Percentiles rank a stretch among this genome's conserved stretches.
Evolutionary conservation across 2,888 invertebrate species (phyloP).

Genomic region (Platycnemis pennipes): DNA sequence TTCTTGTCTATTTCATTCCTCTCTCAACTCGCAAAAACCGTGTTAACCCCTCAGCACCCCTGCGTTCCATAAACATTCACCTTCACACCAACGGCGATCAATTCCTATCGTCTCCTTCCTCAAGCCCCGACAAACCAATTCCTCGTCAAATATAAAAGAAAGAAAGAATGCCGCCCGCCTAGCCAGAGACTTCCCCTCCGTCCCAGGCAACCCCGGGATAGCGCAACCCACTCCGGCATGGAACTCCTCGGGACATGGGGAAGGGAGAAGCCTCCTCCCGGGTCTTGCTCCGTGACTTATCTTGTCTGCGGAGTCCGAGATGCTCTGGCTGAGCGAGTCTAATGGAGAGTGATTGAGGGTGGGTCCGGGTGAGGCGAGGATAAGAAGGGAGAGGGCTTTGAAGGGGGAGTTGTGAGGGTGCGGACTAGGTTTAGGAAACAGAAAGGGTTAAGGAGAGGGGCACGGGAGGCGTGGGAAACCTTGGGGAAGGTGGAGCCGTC

Average conservation of each 20-base stretch:
- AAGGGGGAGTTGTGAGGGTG: neutral
- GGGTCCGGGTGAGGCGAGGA: neutral
- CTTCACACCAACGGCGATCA: neutral
- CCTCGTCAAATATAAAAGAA: neutral
- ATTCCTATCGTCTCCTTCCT: neutral
- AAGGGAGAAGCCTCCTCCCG: neutral
- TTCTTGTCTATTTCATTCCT: neutral
- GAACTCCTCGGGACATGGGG: no score
- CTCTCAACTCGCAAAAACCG: neutral
- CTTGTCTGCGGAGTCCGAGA: neutral
- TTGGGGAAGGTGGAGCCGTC: neutral
- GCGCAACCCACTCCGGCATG: no score
- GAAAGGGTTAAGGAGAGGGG: neutral
- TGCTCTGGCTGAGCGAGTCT: neutral
- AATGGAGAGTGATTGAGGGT: constrained; percentile 16
- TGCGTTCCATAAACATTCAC: neutral
- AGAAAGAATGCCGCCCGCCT: neutral
- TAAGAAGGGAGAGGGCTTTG: neutral
- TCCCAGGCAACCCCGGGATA: neutral
- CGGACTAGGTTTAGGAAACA: neutral
- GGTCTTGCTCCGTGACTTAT: constrained; percentile 54
- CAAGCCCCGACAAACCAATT: neutral
- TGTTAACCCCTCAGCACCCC: neutral
- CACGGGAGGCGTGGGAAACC: neutral
- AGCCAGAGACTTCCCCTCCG: neutral